Conservation (phyloP, 2,888 invertebrate species). For the Apoda limacodes region DNA sequence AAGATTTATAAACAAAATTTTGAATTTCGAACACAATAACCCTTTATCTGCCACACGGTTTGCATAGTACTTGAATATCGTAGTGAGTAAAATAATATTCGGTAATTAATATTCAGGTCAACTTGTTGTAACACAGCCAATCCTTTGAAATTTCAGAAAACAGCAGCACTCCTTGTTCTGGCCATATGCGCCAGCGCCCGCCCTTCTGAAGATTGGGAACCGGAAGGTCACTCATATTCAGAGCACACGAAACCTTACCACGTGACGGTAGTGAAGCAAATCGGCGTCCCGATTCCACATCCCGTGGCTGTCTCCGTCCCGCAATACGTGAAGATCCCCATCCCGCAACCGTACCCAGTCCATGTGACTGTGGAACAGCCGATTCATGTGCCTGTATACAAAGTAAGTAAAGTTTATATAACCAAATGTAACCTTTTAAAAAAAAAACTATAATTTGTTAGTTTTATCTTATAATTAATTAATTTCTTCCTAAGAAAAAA, state of each 20-base stretch:
- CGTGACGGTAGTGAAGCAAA: constrained; percentile 77
- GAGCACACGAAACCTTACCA: constrained; percentile 78
- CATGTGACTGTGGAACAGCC: constrained; percentile 79
- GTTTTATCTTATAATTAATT: constrained; percentile 3
- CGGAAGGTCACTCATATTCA: constrained; percentile 72
- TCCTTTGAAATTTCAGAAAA: constrained; percentile 39
- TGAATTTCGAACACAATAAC: too few relatives aligned
- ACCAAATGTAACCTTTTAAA: not conserved
- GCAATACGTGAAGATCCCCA: constrained; percentile 76
- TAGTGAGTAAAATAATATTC: too few relatives aligned
- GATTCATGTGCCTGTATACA: constrained; percentile 79
- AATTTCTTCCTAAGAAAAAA: constrained; percentile 8
- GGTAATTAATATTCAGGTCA: too few relatives aligned
- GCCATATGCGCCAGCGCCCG: constrained; percentile 38
- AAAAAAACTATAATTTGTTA: not conserved
- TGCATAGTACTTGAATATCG: too few relatives aligned
- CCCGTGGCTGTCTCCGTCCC: constrained; percentile 79
- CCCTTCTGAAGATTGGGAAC: constrained; percentile 59
- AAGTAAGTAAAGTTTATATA: constrained; percentile 55
- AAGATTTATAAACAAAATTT: too few relatives aligned
- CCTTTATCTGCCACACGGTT: too few relatives aligned
- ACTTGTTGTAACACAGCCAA: too few relatives aligned
- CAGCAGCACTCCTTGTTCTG: constrained; percentile 47
- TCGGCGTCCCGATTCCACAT: constrained; percentile 80
- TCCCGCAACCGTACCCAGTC: constrained; percentile 81